Conservation (phyloP, 2,113 vertebrate genomes). For the Hystrix cristata region DNA sequence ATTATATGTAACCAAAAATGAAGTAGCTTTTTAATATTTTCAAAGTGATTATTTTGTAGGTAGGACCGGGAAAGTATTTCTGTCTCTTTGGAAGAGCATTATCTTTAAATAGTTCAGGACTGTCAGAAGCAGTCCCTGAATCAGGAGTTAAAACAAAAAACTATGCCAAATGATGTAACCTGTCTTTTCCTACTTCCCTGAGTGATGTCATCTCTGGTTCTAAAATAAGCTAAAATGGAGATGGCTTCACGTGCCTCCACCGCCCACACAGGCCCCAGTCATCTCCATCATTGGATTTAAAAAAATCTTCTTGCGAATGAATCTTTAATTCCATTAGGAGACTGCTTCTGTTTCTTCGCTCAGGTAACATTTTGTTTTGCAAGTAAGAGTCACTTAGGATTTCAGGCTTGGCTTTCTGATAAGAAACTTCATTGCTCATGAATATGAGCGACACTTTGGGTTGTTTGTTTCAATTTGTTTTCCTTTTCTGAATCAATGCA, state of each 20-base stretch:
- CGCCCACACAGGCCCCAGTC: constrained; percentile 68
- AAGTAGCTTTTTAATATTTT: constrained; percentile 6
- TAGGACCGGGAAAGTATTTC: constrained; percentile 1
- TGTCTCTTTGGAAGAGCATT: neutral
- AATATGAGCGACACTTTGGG: constrained; percentile 18
- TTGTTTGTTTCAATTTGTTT: constrained; percentile 60
- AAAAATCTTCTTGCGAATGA: constrained; percentile 71
- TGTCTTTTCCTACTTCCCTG: constrained; percentile 20
- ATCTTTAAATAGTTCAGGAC: neutral
- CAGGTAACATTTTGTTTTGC: constrained; percentile 75
- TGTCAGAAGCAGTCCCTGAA: neutral
- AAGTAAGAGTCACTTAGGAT: constrained; percentile 43
- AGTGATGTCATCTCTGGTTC: constrained; percentile 66
- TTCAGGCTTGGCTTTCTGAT: constrained; percentile 63
- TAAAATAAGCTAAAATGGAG: constrained; percentile 71
- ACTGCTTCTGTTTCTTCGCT: constrained; percentile 48
- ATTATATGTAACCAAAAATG: neutral
- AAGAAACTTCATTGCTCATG: constrained; percentile 64
- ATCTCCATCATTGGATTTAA: constrained; percentile 58
- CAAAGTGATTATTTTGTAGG: neutral
- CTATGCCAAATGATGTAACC: neutral
- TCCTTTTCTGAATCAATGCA: neutral
- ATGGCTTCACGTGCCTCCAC: constrained; percentile 52
- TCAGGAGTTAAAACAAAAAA: neutral
- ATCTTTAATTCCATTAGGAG: constrained; percentile 66